phyloP scores from a whole-genome alignment of 2,797 vertebrate species.

The Microctenopoma stevenorrisi region DNA sequence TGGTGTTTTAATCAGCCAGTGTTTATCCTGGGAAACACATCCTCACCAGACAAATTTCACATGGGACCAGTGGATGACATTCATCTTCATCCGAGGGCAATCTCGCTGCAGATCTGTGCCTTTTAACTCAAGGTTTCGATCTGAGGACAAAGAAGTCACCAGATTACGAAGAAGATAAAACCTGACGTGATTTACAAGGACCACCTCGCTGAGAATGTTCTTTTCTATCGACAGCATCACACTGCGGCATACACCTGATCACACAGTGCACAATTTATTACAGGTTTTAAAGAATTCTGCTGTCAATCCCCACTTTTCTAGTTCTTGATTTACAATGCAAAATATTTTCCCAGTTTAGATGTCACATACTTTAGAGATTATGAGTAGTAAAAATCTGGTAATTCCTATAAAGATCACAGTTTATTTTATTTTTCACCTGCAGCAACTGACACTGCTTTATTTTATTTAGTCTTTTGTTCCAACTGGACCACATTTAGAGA shows the following conservation, averaged over 20 bases:
- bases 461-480: constrained; percentile 68
- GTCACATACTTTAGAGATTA: constrained; percentile 4
- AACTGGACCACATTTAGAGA: constrained; percentile 56
- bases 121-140: constrained; percentile 32
- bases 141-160: background rate
- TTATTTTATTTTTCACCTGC: constrained; percentile 59
- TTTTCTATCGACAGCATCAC: constrained; percentile 25
- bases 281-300: constrained; percentile 15
- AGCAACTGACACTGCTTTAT: constrained; percentile 55
- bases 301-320: background rate
- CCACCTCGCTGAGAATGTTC: background rate
- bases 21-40: constrained; percentile 76
- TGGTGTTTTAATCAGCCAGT: constrained; percentile 63
- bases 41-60: constrained; percentile 60
- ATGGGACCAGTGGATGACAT: constrained; percentile 55
- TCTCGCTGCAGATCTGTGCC: constrained; percentile 26
- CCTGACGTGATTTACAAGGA: constrained; percentile 12
- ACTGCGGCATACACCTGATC: constrained; percentile 4
- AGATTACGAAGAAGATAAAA: constrained; percentile 25
- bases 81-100: constrained; percentile 60
- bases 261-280: background rate
- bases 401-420: constrained; percentile 21
- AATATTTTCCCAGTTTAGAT: constrained; percentile 1
- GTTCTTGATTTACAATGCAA: background rate
- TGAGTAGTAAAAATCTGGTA: background rate